These are phyloP conservation scores for Sceloporus tristichus DNA, from an alignment of 2,113 vertebrate genomes.

Conservation along the genomic window DNA sequence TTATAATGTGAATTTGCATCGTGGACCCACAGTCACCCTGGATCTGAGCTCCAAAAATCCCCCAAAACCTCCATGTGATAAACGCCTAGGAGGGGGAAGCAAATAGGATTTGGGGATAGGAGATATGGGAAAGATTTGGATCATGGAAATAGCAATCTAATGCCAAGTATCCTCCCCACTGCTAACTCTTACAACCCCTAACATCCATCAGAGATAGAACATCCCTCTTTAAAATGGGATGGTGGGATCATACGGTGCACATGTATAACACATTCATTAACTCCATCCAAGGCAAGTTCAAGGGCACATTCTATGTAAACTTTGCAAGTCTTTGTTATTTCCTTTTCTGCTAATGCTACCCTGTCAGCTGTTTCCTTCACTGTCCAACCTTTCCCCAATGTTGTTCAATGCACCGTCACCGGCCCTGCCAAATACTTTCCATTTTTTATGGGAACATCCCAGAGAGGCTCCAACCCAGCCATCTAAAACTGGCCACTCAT, in stretches of 20 bases:
- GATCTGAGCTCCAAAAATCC: no score
- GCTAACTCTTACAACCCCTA: background rate
- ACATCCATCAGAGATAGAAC: background rate
- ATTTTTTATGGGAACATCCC: background rate
- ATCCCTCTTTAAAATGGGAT: background rate
- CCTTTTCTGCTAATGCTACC: background rate
- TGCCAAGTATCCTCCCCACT: background rate
- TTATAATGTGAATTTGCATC: no score
- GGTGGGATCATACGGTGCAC: background rate
- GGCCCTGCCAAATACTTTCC: background rate
- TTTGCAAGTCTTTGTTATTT: background rate
- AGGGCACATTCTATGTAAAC: background rate
- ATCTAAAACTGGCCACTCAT: no score
- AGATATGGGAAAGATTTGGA: no score
- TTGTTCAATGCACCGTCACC: background rate
- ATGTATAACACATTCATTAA: background rate
- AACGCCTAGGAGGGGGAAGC: no score
- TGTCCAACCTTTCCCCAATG: background rate
- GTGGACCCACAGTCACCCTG: no score
- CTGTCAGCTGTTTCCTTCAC: background rate
- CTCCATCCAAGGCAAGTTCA: background rate
- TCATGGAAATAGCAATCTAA: no score
- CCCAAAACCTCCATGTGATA: no score
- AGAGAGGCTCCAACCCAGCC: background rate
- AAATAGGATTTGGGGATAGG: no score